These are phyloP conservation scores for Pristiophorus japonicus DNA, from an alignment of 2,113 vertebrate genomes.

Conservation along the genomic window DNA sequence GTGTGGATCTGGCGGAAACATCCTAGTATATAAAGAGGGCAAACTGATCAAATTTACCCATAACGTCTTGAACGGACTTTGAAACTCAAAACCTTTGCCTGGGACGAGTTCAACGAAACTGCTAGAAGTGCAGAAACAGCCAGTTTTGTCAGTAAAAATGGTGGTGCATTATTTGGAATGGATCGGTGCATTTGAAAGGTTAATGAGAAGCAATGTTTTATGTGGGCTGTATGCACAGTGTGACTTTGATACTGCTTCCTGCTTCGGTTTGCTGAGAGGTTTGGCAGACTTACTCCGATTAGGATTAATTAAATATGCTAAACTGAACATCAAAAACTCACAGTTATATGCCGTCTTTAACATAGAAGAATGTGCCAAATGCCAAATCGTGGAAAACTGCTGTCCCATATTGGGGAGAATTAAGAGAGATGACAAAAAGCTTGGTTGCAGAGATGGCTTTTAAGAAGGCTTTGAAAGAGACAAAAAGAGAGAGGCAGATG, in stretches of 20 bases:
- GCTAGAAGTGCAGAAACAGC: not conserved
- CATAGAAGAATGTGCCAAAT: not conserved
- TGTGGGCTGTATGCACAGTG: not conserved
- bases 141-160: not conserved
- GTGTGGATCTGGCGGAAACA: not conserved
- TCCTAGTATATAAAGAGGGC: not conserved
- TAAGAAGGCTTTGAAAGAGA: not conserved
- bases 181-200: not conserved
- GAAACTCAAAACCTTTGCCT: not conserved
- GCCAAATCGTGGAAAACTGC: not conserved
- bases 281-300: not conserved
- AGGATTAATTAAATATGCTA: not conserved
- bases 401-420: not conserved
- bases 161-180: not conserved
- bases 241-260: not conserved
- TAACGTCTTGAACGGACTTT: too few relatives aligned
- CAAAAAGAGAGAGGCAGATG: too few relatives aligned
- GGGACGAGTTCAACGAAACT: not conserved
- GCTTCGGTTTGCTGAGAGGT: not conserved
- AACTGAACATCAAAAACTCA: not conserved
- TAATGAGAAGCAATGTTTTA: not conserved
- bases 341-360: not conserved
- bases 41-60: not conserved
- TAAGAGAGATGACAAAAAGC: not conserved
- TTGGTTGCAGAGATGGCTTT: not conserved